Percentiles rank a stretch among this genome's conserved stretches.
Evolutionary conservation across 1,140 invertebrate genomes (phyloP).

Genomic region (Heliconius hermathena): DNA sequence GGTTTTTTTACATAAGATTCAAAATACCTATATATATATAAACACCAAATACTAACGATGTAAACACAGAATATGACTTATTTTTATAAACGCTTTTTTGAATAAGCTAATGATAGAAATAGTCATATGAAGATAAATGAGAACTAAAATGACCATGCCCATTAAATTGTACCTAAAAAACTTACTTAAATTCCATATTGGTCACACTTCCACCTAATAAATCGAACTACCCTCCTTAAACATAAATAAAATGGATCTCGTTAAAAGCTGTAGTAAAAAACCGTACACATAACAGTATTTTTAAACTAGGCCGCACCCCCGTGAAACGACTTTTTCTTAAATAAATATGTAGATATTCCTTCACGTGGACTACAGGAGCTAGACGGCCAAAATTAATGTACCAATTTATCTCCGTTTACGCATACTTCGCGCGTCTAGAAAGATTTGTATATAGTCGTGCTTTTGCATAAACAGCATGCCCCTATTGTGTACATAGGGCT

Average conservation of each 20-base stretch:
- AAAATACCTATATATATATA: too few species aligned
- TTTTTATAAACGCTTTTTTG: too few species aligned
- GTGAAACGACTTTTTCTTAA: slow-evolving; percentile 64
- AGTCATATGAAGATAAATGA: too few species aligned
- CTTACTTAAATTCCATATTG: slow-evolving; percentile 66
- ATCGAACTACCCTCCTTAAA: slow-evolving; percentile 67
- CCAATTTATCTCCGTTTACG: slow-evolving; percentile 70
- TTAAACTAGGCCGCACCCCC: slow-evolving; percentile 71
- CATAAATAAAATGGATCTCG: slow-evolving; percentile 80
- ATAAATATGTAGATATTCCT: slow-evolving; percentile 81
- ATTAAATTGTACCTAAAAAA: slow-evolving; percentile 23
- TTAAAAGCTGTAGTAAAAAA: slow-evolving; percentile 78
- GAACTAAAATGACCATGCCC: too few species aligned
- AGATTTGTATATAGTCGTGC: slow-evolving; percentile 69
- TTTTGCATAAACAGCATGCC: slow-evolving; percentile 63
- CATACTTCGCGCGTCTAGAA: slow-evolving; percentile 60
- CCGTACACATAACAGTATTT: slow-evolving; percentile 73
- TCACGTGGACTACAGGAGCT: slow-evolving; percentile 68
- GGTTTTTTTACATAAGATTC: too few species aligned
- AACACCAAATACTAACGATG: too few species aligned
- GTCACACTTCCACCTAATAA: slow-evolving; percentile 74
- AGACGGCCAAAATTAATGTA: slow-evolving; percentile 71
- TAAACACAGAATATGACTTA: too few species aligned
- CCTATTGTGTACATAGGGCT: slow-evolving; percentile 55
- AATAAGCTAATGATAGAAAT: too few species aligned